Percentiles rank a stretch among this genome's conserved stretches.
These are phyloP conservation scores for Catharus ustulatus DNA, from an alignment of 2,797 vertebrate species.

Conservation along the genomic window DNA sequence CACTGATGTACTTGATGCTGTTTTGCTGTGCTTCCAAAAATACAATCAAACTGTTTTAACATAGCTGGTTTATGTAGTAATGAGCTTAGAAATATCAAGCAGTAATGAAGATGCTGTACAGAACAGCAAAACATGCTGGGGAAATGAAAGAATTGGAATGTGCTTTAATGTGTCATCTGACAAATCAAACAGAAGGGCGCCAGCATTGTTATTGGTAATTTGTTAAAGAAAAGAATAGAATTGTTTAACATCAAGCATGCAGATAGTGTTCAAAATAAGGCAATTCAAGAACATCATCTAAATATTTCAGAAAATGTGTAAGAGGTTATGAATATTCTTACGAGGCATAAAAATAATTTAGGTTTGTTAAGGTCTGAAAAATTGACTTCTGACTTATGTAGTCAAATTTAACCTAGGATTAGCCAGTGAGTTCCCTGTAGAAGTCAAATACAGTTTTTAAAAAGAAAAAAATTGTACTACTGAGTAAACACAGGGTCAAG, in stretches of 20 bases:
- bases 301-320: not conserved
- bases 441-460: not conserved
- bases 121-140: slow-evolving; percentile 11
- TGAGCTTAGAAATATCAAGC: slow-evolving; percentile 11
- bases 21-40: slow-evolving; percentile 55
- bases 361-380: not conserved
- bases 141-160: slow-evolving; percentile 29
- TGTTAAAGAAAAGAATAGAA: not conserved
- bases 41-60: slow-evolving; percentile 34
- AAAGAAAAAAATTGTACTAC: not conserved
- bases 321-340: not conserved
- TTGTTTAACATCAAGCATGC: not conserved
- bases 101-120: slow-evolving; percentile 24
- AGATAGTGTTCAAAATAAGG: not conserved
- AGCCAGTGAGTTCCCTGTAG: not conserved
- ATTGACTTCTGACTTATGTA: not conserved
- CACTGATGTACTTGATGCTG: slow-evolving; percentile 13
- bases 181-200: not conserved
- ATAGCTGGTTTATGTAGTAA: slow-evolving; percentile 44
- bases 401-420: not conserved
- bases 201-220: not conserved
- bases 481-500: not conserved
- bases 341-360: not conserved
- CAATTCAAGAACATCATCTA: not conserved
- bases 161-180: not conserved